phyloP scores from a whole-genome alignment of 2,113 vertebrate genomes.

The Lophius piscatorius region DNA sequence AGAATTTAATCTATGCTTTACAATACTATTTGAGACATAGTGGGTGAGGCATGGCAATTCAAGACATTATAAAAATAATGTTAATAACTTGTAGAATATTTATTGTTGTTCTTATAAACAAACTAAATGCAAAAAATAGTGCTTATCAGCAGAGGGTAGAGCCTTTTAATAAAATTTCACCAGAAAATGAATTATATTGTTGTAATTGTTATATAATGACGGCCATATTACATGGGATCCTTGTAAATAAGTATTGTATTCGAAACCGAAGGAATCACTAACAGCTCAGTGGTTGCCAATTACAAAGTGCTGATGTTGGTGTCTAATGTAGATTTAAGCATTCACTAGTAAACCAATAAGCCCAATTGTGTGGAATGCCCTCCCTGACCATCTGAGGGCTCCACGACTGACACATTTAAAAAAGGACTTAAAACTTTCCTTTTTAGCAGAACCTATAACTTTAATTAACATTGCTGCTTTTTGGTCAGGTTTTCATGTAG shows the following conservation, averaged over 20 bases:
- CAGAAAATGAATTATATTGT: constrained; percentile 46
- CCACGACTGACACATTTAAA: too few species aligned
- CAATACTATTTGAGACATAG: constrained; percentile 15
- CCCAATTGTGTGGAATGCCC: too few species aligned
- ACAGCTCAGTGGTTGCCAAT: constrained; percentile 50
- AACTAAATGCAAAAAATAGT: constrained; percentile 7
- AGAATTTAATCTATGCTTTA: constrained; percentile 25
- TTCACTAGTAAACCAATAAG: constrained; percentile 52
- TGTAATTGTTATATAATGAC: constrained; percentile 46
- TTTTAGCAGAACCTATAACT: too few species aligned
- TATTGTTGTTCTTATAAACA: constrained; percentile 12
- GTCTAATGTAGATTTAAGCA: constrained; percentile 67
- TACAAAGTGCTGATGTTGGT: constrained; percentile 36
- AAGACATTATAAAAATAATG: constrained; percentile 49
- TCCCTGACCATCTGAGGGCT: too few species aligned
- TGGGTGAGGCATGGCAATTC: constrained; percentile 24
- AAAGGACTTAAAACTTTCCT: too few species aligned
- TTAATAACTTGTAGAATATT: constrained; percentile 44
- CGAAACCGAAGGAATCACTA: constrained; percentile 37
- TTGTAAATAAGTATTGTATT: constrained; percentile 38
- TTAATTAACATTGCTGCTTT: too few species aligned
- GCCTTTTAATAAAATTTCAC: constrained; percentile 20
- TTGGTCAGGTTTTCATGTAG: too few species aligned
- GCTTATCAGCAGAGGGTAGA: constrained; percentile 9
- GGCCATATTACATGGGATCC: constrained; percentile 16